Conservation (phyloP, 2,888 invertebrate species). For the Cheilosia soror region DNA sequence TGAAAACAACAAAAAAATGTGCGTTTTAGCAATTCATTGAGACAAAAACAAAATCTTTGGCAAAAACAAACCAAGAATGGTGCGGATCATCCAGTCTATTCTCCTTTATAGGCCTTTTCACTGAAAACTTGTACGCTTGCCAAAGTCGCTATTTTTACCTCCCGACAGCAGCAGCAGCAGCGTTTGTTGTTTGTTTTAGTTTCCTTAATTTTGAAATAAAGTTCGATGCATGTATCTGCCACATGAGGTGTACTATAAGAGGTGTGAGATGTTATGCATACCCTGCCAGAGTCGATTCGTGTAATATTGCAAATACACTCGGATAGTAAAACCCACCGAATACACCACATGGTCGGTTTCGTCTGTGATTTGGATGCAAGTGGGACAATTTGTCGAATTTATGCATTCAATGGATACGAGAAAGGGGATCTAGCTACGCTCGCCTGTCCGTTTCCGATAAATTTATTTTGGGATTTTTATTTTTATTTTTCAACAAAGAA, state of each 20-base stretch:
- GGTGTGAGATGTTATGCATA: constrained; percentile 13
- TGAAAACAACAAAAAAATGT: constrained; percentile 40
- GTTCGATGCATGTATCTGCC: constrained; percentile 8
- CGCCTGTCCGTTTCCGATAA: neutral
- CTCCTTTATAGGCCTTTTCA: constrained; percentile 58
- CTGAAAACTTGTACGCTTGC: constrained; percentile 41
- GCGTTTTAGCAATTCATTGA: constrained; percentile 47
- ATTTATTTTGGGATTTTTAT: constrained; percentile 45
- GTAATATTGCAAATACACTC: too few relatives aligned
- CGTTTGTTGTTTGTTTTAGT: constrained; percentile 25
- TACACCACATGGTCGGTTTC: too few relatives aligned
- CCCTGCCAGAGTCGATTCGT: neutral
- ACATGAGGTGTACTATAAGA: neutral
- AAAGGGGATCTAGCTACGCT: neutral
- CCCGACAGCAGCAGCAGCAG: neutral
- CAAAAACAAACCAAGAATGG: constrained; percentile 34
- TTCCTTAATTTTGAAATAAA: constrained; percentile 16
- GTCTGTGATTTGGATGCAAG: too few relatives aligned
- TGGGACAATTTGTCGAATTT: too few relatives aligned
- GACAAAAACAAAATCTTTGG: constrained; percentile 44
- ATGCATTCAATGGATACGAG: too few relatives aligned
- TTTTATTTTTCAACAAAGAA: constrained; percentile 35
- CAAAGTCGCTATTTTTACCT: constrained; percentile 45
- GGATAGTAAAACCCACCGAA: too few relatives aligned
- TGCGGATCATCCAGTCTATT: constrained; percentile 16